Percentiles rank a stretch among this genome's conserved stretches.
phyloP scores from a whole-genome alignment of 1,140 invertebrate genomes.

The Drosophila nigromelanica region DNA sequence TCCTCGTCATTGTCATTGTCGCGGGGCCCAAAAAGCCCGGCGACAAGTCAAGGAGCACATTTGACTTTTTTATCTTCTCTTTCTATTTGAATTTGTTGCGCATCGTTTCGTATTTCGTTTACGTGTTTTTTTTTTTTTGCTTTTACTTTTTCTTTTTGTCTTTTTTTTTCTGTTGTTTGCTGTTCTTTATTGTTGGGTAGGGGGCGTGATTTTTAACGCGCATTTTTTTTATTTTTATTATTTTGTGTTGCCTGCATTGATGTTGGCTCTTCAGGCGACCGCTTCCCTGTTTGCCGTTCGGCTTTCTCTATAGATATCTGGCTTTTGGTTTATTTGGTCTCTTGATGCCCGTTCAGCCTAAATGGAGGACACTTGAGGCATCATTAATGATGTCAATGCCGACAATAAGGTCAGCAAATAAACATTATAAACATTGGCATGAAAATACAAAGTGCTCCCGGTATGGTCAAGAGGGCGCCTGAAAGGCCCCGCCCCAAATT shows the following conservation, averaged over 20 bases:
- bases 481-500: not conserved
- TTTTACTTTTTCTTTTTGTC: not conserved
- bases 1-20: slow-evolving; percentile 43
- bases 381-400: slow-evolving; percentile 79
- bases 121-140: not conserved
- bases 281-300: not conserved
- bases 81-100: slow-evolving; percentile 78
- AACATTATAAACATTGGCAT: slow-evolving; percentile 44
- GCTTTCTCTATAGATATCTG: slow-evolving; percentile 15
- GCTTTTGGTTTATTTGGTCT: slow-evolving; percentile 49
- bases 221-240: slow-evolving; percentile 20
- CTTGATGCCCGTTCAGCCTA: slow-evolving; percentile 41
- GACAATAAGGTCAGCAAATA: slow-evolving; percentile 59
- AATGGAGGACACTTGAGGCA: slow-evolving; percentile 76
- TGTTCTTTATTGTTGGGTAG: slow-evolving; percentile 9
- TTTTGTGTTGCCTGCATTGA: slow-evolving; percentile 21
- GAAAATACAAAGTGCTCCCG: slow-evolving; percentile 26
- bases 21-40: not conserved
- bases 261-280: not conserved
- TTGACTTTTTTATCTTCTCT: slow-evolving; percentile 71
- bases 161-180: slow-evolving; percentile 2
- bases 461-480: slow-evolving; percentile 31
- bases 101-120: slow-evolving; percentile 49
- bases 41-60: slow-evolving; percentile 47
- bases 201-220: slow-evolving; percentile 46